Base-by-base conservation (phyloP, 2,113 vertebrate species). In the Labeo rohita region DNA sequence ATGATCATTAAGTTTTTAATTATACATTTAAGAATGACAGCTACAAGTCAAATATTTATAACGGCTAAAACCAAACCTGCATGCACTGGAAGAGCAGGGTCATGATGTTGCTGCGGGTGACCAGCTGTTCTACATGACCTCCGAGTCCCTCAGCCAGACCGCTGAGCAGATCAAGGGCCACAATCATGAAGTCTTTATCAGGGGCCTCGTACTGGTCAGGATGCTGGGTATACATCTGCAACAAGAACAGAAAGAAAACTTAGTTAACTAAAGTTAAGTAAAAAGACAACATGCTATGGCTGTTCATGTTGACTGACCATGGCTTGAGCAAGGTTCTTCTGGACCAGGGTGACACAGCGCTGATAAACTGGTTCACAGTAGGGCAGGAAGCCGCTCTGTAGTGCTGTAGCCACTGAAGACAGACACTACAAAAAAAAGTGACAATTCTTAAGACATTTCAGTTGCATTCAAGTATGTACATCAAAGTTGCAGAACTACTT, bases 181-280 rank as follows among this genome's bases (percentile, higher is more conserved):
- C 98, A 0, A 99, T 99, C 98, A 99, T 99, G 92, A 99, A 99
- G 86, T 99, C 98, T 90, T 99, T 99, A 91, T 99, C 98, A 0
- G 98, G 98, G 1, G 98, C 97, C 88, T 99, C 98, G 0, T 98
- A 99, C 91, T 98, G 98, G 88, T 98, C 97, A 0, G 98, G 97
- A 88, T 98, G 97, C 88, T 98, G 97, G 91, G 94, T 97, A 88
- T 98, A 98, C 98, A 99, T 98, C 98, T 98, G 87, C 0, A 45
- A 45, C 49, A 13, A 49, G 15, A 73, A 52, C 12, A 61, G 23
- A 43, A 18, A 34, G 15, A 73, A 61, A 73, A 61, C 21, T 28
- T 28, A 28, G 28, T 28, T 28, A 28, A 28, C 28, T 28, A 28
- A 28, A 28, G 28, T 1, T 28, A 28, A 28, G 1, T 28, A 28